Evolutionary conservation across 2,888 invertebrate genomes (phyloP).

Genomic region (Metellina segmentata): DNA sequence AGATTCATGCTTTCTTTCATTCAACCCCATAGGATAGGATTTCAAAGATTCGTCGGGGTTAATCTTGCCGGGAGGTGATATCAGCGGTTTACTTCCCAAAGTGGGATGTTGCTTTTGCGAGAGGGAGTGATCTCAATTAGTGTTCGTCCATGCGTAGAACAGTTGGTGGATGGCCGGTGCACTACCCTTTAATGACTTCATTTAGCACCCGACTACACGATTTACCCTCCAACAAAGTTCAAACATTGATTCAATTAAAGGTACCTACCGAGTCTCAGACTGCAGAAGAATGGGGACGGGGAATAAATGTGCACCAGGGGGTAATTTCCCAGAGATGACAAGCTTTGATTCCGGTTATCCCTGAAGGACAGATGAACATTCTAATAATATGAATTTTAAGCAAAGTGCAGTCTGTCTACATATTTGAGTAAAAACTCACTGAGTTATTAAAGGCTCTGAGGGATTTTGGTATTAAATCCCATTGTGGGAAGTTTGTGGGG

Average conservation of each 20-base stretch:
- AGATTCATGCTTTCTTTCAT: neutral
- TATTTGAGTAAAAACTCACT: too few species aligned
- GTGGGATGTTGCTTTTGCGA: neutral
- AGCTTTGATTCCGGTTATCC: neutral
- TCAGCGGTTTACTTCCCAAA: neutral
- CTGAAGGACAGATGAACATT: too few species aligned
- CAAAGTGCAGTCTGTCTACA: too few species aligned
- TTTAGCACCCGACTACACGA: conserved; percentile 31
- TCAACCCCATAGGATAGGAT: neutral
- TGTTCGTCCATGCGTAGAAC: conserved; percentile 7
- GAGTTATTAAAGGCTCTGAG: too few species aligned
- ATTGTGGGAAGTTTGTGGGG: too few species aligned
- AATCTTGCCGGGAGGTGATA: neutral
- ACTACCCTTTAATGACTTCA: conserved; percentile 17
- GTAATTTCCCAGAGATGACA: neutral
- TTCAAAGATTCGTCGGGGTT: conserved; percentile 5
- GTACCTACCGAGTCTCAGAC: neutral
- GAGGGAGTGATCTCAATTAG: conserved; percentile 9
- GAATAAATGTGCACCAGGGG: neutral
- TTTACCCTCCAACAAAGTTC: neutral
- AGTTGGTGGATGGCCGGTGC: neutral
- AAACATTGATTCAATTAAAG: conserved; percentile 17
- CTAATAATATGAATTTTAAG: too few species aligned
- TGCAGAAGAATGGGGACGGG: too few species aligned
- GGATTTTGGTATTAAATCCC: too few species aligned